Evolutionary conservation across 2,113 vertebrate genomes (phyloP).

Genomic region (Corvus hawaiiensis): DNA sequence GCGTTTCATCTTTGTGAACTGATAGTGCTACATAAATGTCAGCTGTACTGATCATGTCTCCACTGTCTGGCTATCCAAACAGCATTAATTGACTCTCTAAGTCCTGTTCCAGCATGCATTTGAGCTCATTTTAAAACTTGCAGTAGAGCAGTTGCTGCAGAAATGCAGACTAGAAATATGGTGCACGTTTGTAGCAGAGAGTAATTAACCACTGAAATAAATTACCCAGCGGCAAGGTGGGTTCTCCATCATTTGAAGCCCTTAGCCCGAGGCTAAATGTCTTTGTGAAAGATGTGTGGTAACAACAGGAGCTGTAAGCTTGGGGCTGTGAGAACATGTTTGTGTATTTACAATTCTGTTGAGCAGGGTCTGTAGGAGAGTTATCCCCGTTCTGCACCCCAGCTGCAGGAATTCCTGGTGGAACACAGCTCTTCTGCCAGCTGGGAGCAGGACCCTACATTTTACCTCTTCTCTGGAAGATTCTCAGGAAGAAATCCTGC

Average conservation of each 20-base stretch:
- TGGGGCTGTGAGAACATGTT: background rate
- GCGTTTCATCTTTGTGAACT: constrained; percentile 19
- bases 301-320: background rate
- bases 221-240: constrained; percentile 3
- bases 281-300: background rate
- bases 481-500: background rate
- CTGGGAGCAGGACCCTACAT: background rate
- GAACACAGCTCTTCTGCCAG: background rate
- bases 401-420: background rate
- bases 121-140: constrained; percentile 10
- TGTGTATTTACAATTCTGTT: background rate
- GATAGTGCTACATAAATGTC: constrained; percentile 41
- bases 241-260: constrained; percentile 21
- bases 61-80: constrained; percentile 33
- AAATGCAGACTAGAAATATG: background rate
- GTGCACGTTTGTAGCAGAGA: background rate
- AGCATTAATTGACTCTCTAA: constrained; percentile 45
- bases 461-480: background rate
- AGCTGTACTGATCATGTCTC: constrained; percentile 27
- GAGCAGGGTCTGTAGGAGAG: background rate
- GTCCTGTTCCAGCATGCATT: constrained; percentile 14
- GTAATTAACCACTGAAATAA: constrained; percentile 54
- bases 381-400: background rate
- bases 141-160: background rate
- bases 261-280: background rate